These are phyloP conservation scores for Chymomyza caudatula DNA, from an alignment of 2,888 invertebrate species.

Conservation along the genomic window DNA sequence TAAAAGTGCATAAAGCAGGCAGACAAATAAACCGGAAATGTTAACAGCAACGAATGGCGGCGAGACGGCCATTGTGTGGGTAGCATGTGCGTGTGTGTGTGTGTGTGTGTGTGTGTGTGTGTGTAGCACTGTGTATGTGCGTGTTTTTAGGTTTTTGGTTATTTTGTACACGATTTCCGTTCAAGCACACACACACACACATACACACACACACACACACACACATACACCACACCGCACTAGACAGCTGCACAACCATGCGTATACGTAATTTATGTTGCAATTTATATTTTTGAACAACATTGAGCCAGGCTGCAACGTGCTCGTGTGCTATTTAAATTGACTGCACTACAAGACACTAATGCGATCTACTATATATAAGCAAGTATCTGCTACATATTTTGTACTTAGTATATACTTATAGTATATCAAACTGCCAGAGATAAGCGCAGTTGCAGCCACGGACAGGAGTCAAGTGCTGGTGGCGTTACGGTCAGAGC, in stretches of 20 bases:
- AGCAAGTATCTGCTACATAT: background rate
- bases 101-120: background rate
- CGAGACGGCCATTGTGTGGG: slow-evolving; percentile 44
- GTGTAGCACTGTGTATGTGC: background rate
- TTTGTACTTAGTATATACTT: background rate
- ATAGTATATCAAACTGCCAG: background rate
- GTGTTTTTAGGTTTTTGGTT: background rate
- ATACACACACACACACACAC: slow-evolving; percentile 22
- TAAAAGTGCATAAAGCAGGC: slow-evolving; percentile 32
- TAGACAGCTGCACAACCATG: slow-evolving; percentile 21
- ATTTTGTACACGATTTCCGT: slow-evolving; percentile 63
- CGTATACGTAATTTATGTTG: slow-evolving; percentile 54
- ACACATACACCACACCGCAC: slow-evolving; percentile 11
- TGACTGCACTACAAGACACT: slow-evolving; percentile 34
- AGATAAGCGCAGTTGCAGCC: background rate
- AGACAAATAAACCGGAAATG: slow-evolving; percentile 65
- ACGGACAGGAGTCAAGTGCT: slow-evolving; percentile 17
- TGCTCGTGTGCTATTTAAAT: slow-evolving; percentile 42
- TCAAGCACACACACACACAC: slow-evolving; percentile 37
- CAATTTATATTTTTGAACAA: slow-evolving; percentile 54
- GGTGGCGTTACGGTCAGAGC: background rate
- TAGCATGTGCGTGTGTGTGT: background rate
- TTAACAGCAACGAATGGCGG: slow-evolving; percentile 71
- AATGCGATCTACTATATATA: background rate
- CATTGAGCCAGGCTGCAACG: slow-evolving; percentile 16